Base-by-base conservation (phyloP, 2,888 invertebrate genomes). In the Brachyptera risi region DNA sequence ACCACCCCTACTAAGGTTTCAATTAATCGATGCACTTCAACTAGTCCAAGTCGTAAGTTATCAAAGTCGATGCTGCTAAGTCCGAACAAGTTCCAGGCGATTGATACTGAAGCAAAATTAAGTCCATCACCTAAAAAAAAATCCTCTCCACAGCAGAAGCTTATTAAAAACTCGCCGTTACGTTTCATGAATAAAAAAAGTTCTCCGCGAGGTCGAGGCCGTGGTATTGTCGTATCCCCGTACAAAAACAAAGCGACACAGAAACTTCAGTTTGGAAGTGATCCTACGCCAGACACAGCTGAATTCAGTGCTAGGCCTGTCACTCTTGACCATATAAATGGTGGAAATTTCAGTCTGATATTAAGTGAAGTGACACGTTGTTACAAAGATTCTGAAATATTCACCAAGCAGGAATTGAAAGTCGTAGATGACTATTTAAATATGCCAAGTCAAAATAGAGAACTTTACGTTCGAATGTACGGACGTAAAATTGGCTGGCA, bases 381-480 rank as follows among this genome's bases (percentile, higher is more conserved):
- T 56, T 59, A 54, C 23, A 40, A 5, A 7, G 31, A 49, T 21
- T 31, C 47, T 21, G 35, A 9, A 17, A 37, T 13, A 4, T 40
- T 62, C 13, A 19, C 38, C 47, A 31, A 44, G 5, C 11, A 44
- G 1, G 62, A 59, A 19, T 21, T 44, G 37, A 23, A 44, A 9
- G 27, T 38, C 1, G 31, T 64, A n/a, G 24, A 42, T n/a, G 3
- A 2, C 19, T 64, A 60, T 50, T 11, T 24, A 7, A n/a, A 44
- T 9, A 11, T 64, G 50, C 26, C 59, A 13, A 13, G n/a, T 5
- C 26, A 59, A 9, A 24, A 17, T 26, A 40, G 63, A 49, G 51
- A 61, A 27, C 38, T 66, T 11, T 66, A 60, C 40, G 50, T 63
- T 19, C 44, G 66, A 56, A 65, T 66, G 64, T 58, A 59, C 24